These are phyloP conservation scores for human (Homo sapiens) DNA, from an alignment of 2,113 vertebrate genomes.

Conservation along the genomic window GRCh38 chr9:129813501-129814000, in stretches of 20 bases:
- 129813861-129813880: neutral
- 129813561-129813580: neutral
- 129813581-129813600: conserved; percentile 28
- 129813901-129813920: rapidly evolving
- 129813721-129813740: neutral
- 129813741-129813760: neutral
- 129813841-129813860: neutral
- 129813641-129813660: conserved; percentile 61
- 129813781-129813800: neutral
- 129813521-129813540: rapidly evolving
- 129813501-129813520: neutral
- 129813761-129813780: neutral
- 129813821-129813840: neutral
- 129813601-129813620: conserved; percentile 69
- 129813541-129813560: neutral
- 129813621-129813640: conserved; percentile 57
- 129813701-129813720: conserved; percentile 1
- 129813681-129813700: conserved; percentile 59
- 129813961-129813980: conserved; percentile 81
- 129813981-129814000: conserved; percentile 93
- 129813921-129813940: conserved; percentile 59
- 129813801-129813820: neutral
- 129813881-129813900: neutral
- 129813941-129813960: neutral
- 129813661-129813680: conserved; percentile 57